Base-by-base conservation (phyloP, 2,888 invertebrate species). In the Gerris lacustris region DNA sequence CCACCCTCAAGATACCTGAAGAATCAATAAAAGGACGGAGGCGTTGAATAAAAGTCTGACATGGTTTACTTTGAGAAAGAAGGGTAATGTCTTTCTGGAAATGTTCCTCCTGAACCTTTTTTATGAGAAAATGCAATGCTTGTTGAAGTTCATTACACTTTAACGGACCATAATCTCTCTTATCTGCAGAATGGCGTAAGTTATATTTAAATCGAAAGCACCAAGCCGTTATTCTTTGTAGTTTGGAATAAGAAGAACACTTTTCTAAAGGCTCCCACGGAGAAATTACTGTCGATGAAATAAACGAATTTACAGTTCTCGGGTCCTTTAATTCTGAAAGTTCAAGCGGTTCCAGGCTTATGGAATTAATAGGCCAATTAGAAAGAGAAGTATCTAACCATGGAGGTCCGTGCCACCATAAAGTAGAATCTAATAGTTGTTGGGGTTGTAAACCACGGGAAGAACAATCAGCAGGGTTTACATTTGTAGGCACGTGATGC, bases 391-490 rank as follows among this genome's bases (percentile, higher is more conserved):
- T 47, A 47, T 6, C 6, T 11, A 47, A 47, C 47, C 47, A 47
- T 7, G 47, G 11, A 7, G 47, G 47, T 47, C 47, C 47, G 47
- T 47, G 6, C 47, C 47, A 47, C 47, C 47, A 47, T 47, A 47
- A 47, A 11, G 6, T 6, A 47, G 6, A 11, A 11, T 47, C 47
- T 7, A 47, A 11, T 7, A 47, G 6, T 11, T 47, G 47, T 7
- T 6, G 11, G 47, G 47, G 47, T 47, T 47, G 47, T 47, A 47
- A 47, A 47, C 47, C 47, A 11, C 47, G 47, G 11, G 47, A 47
- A 47, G 47, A 47, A 47, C 47, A 47, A 72, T 79, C 78, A 5
- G 78, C 78, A 7, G 77, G 77, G 70, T 79, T 79, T 6, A 74
- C 11, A 6, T 45, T 43, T 7, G 78, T 77, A 6, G 78, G 77